phyloP scores from a whole-genome alignment of 2,888 invertebrate species.

The Melanargia galathea region DNA sequence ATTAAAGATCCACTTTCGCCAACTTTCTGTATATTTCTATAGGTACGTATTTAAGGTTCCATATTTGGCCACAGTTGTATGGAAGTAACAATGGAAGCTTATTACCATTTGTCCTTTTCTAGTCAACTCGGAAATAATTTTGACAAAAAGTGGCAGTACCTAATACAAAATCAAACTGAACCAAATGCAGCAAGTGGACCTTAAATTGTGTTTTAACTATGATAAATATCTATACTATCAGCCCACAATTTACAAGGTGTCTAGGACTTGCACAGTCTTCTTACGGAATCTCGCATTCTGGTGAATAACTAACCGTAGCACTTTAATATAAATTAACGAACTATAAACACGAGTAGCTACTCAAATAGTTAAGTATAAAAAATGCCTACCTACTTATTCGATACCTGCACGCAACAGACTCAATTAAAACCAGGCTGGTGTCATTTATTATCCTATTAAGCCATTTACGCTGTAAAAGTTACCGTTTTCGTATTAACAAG shows the following conservation, averaged over 20 bases:
- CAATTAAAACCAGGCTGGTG: slow-evolving; percentile 33
- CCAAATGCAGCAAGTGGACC: too few species aligned
- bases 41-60: too few species aligned
- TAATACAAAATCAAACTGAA: too few species aligned
- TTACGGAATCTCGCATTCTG: neutral
- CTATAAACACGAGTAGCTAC: neutral
- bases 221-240: too few species aligned
- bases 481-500: slow-evolving; percentile 37
- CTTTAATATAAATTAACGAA: neutral
- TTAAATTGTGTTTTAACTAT: too few species aligned
- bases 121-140: too few species aligned
- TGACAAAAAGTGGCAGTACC: too few species aligned
- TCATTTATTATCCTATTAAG: slow-evolving; percentile 38
- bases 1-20: too few species aligned
- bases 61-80: too few species aligned
- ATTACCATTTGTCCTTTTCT: too few species aligned
- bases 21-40: too few species aligned
- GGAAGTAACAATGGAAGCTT: too few species aligned
- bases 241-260: neutral
- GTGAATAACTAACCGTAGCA: neutral
- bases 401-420: slow-evolving; percentile 32
- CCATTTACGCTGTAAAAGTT: slow-evolving; percentile 34
- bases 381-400: slow-evolving; percentile 31
- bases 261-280: neutral
- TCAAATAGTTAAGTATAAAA: slow-evolving; percentile 14